Base-by-base conservation (phyloP, 2,888 invertebrate genomes). In the Caenorhabditis doughertyi region DNA sequence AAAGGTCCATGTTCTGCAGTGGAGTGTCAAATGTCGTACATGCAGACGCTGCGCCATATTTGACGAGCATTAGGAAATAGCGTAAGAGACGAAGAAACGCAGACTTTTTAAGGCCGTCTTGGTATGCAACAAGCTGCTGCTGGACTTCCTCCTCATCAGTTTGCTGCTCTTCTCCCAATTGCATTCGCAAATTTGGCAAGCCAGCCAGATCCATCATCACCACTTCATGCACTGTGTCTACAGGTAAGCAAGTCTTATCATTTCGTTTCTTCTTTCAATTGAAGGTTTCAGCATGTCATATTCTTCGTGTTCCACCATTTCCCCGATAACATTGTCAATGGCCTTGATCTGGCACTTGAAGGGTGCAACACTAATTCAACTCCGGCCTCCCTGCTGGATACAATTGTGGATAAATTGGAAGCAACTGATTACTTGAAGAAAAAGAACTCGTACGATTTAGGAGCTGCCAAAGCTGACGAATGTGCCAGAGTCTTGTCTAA, bases 281-380 rank as follows among this genome's bases (percentile, higher is more conserved):
- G n/a, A n/a, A 32, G 32, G 9, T 32, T 67, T 32, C 79, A 89
- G 65, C 90, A 90, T 73, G 87, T 90, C 25, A 65, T 88, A 27
- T 87, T 87, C 42, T 88, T 89, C 60, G 84, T 91, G 27, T 90
- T 91, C 73, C 91, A 91, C 67, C 87, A 87, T 18, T 91, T 90
- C 60, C 90, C 91, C 3, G 71, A 81, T 58, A 91, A 91, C 64
- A 86, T 91, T 51, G 79, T 81, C 8, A 71, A 76, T 62, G 90
- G 90, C 23, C 67, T 91, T 25, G 84, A 87, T 8, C 39, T 89
- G 56, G 81, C 89, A 18, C 74, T 91, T 21, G 84, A 84, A 58
- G 90, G 90, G 3, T 88, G 88, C 58, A 87, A 89, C 64, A 82
- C 86, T 16, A 84, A 87, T 39, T 74, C 83, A 51, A 88, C 89